Evolutionary conservation across 2,888 invertebrate species (phyloP).

Genomic region (Drosophila cognata): DNA sequence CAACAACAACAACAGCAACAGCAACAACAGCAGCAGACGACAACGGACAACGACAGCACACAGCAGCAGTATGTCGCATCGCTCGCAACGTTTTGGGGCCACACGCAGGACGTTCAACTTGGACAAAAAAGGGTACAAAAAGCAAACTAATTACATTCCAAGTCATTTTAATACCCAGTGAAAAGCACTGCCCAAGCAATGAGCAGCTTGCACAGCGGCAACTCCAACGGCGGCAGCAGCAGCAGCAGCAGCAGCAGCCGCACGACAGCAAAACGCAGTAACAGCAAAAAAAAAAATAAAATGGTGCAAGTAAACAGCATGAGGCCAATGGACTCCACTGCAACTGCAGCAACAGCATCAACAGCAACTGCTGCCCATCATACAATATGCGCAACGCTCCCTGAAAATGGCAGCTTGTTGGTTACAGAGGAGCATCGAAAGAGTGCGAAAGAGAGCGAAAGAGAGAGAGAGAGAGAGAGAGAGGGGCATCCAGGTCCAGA

Average conservation of each 20-base stretch:
- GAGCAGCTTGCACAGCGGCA: slow-evolving; percentile 65
- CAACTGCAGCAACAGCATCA: slow-evolving; percentile 35
- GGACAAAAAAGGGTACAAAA: slow-evolving; percentile 51
- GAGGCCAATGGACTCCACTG: slow-evolving; percentile 76
- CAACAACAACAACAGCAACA: slow-evolving; percentile 28
- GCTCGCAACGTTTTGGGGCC: slow-evolving; percentile 57
- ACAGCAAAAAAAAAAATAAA: slow-evolving; percentile 66
- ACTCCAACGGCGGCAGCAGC: slow-evolving; percentile 16
- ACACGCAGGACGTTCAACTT: slow-evolving; percentile 69
- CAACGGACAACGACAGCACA: slow-evolving; percentile 8
- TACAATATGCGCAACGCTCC: slow-evolving; percentile 50
- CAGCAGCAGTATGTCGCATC: slow-evolving; percentile 44
- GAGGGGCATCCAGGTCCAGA: slow-evolving; percentile 21
- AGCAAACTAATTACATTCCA: slow-evolving; percentile 79
- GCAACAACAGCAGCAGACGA: slow-evolving; percentile 19
- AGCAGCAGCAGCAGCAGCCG: slow-evolving; percentile 28
- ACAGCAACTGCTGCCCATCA: slow-evolving; percentile 27
- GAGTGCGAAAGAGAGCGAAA: background rate
- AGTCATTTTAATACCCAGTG: slow-evolving; percentile 76
- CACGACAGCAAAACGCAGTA: slow-evolving; percentile 66
- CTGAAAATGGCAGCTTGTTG: slow-evolving; percentile 70
- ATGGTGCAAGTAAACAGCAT: slow-evolving; percentile 80
- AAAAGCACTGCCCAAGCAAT: slow-evolving; percentile 60
- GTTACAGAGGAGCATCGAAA: slow-evolving; percentile 12
- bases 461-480: background rate